These are phyloP conservation scores for Eilema griseolum DNA, from an alignment of 2,888 invertebrate genomes.

Conservation along the genomic window DNA sequence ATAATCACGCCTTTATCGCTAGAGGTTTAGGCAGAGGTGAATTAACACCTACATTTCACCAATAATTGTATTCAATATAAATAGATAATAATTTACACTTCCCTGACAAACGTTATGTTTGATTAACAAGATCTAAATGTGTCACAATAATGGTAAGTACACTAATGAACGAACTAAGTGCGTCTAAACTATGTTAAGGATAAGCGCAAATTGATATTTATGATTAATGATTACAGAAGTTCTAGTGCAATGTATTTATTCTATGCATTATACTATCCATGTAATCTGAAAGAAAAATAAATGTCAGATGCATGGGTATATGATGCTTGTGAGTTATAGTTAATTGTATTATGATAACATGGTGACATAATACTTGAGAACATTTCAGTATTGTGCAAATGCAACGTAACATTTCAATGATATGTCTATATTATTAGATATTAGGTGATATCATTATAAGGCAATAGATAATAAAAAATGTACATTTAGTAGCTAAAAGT, in stretches of 20 bases:
- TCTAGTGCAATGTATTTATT: conserved; percentile 28
- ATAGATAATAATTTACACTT: not conserved
- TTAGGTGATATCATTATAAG: conserved; percentile 2
- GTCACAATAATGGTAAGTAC: conserved; percentile 2
- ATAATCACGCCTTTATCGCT: too few relatives aligned
- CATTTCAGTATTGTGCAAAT: conserved; percentile 10
- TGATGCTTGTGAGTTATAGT: not conserved
- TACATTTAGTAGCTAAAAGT: conserved; percentile 6
- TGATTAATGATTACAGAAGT: conserved; percentile 13
- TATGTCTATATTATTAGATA: not conserved
- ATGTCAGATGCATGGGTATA: not conserved
- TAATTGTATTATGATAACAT: not conserved
- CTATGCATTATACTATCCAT: conserved; percentile 5
- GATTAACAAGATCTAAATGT: conserved; percentile 9
- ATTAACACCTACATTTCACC: too few relatives aligned
- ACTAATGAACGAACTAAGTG: conserved; percentile 6
- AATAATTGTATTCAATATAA: too few relatives aligned
- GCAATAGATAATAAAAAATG: conserved; percentile 2
- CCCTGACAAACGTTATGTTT: not conserved
- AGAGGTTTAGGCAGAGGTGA: too few relatives aligned
- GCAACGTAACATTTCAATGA: not conserved
- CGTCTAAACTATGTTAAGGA: not conserved
- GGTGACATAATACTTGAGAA: conserved; percentile 14
- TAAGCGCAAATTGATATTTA: conserved; percentile 13
- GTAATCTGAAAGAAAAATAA: conserved; percentile 1